Evolutionary conservation across 2,113 vertebrate genomes (phyloP), one percentile per base, ranked within the genome.

Genomic region (Panthera uncia): DNA sequence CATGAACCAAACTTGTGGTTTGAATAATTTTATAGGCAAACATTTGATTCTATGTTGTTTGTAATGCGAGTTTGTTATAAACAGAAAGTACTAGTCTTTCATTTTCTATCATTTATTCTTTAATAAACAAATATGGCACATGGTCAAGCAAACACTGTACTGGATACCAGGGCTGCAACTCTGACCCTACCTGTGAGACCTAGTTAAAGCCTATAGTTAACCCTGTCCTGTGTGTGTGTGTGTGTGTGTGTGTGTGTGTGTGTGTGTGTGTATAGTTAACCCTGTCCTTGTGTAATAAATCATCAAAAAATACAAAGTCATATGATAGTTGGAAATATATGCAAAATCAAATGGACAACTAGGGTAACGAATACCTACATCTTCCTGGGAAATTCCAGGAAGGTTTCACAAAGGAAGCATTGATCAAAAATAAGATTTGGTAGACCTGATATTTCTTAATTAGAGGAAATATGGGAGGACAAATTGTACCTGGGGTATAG

Each of bases 1-100:
- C 10, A 55, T 63, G 55, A 91, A 27, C 25, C 45, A 76, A 48
- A 76, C 73, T 48, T 86, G 13, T 31, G 15, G 80, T 91, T 89
- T 84, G 48, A 93, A 45, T 90, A 93, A 90, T 91, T 94, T 93
- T 57, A 85, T 57, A 65, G 33, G 63, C 2, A 69, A 65, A 94
- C 6, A 73, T 41, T 69, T 79, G 50, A 89, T 52, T 68, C 31
- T 19, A 36, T 50, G 13, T 41, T 63, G 3, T 36, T 82, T 91
- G 11, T 61, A 65, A 94, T n/a, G 1, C 0, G 36, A 23, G 29
- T 85, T 95, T 95, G 36, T 76, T 94, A 33, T 94, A 57, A 79
- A 63, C 16, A 29, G 50, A 80, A 83, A 66, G 14, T 63, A 48
- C 7, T 3, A 31, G 9, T 11, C n/a, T 87, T 91, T n/a, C 12